A percentile compares a stretch with the other conserved stretches of the same genome.
Conservation (phyloP, 2,797 vertebrate genomes). For the Cyprinodon diabolis region DNA sequence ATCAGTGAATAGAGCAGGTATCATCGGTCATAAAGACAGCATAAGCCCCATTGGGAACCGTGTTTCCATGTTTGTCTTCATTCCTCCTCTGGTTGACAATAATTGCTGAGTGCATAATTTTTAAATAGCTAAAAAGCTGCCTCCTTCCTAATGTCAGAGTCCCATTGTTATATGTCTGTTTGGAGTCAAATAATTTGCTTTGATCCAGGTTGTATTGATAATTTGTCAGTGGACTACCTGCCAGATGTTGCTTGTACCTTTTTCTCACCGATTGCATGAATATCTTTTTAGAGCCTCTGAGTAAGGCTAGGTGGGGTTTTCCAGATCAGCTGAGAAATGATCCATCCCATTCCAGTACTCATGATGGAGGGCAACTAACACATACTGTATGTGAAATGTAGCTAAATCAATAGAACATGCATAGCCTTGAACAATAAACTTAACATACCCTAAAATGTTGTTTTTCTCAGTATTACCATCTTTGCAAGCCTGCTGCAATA, state of each 20-base stretch:
- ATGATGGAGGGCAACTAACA: constrained; percentile 28
- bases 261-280: constrained; percentile 45
- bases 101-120: constrained; percentile 57
- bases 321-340: constrained; percentile 65
- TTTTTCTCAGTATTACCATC: not conserved
- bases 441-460: not conserved
- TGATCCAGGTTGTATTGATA: not conserved
- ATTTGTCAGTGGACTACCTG: not conserved
- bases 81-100: constrained; percentile 34
- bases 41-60: constrained; percentile 40
- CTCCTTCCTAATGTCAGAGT: constrained; percentile 1
- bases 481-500: not conserved
- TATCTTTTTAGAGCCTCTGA: constrained; percentile 49
- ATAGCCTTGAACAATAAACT: not conserved
- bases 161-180: not conserved
- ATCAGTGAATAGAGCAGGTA: constrained; percentile 54
- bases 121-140: constrained; percentile 7
- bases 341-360: constrained; percentile 39
- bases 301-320: constrained; percentile 50
- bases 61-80: constrained; percentile 50
- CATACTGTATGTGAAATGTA: not conserved
- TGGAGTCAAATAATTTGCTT: not conserved
- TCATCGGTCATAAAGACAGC: constrained; percentile 72
- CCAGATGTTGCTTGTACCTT: constrained; percentile 3
- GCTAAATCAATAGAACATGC: not conserved